phyloP scores from a whole-genome alignment of 2,113 vertebrate species.

The Caloenas nicobarica region DNA sequence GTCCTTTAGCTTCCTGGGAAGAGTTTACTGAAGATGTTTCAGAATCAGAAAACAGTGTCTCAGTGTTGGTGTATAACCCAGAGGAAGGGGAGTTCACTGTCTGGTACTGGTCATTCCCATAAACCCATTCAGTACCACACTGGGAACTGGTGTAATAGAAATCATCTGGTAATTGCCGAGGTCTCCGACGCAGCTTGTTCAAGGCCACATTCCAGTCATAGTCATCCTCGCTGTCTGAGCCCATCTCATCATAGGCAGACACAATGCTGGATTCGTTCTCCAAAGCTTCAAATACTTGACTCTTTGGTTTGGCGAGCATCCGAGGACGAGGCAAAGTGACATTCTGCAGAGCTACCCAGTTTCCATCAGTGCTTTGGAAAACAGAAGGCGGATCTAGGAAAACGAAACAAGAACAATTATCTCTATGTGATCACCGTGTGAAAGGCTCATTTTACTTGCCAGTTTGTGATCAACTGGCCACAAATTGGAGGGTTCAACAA shows the following conservation, averaged over 20 bases:
- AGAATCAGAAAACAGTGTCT: constrained; percentile 88
- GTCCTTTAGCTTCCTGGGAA: constrained; percentile 66
- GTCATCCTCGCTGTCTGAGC: constrained; percentile 84
- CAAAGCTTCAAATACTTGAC: constrained; percentile 82
- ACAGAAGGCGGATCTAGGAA: constrained; percentile 72
- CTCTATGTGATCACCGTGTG: background rate
- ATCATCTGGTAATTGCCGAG: constrained; percentile 73
- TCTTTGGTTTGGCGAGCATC: constrained; percentile 87
- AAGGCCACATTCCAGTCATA: constrained; percentile 77
- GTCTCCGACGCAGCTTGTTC: constrained; percentile 66
- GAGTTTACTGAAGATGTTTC: constrained; percentile 85
- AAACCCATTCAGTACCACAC: constrained; percentile 79
- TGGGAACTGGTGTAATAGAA: constrained; percentile 80
- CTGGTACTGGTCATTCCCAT: constrained; percentile 70
- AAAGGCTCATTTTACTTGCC: background rate
- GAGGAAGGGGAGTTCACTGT: constrained; percentile 82
- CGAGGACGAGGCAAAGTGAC: constrained; percentile 75
- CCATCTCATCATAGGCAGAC: constrained; percentile 89
- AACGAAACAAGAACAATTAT: background rate
- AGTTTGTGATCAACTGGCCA: background rate
- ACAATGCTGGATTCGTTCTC: constrained; percentile 84
- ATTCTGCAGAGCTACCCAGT: constrained; percentile 92
- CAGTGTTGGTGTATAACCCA: constrained; percentile 83
- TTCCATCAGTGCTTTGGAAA: constrained; percentile 90
- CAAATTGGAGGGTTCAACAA: background rate